A percentile compares a stretch with the other conserved stretches of the same genome.
phyloP scores from a whole-genome alignment of 2,113 vertebrate genomes.

The Eurystomus gularis region DNA sequence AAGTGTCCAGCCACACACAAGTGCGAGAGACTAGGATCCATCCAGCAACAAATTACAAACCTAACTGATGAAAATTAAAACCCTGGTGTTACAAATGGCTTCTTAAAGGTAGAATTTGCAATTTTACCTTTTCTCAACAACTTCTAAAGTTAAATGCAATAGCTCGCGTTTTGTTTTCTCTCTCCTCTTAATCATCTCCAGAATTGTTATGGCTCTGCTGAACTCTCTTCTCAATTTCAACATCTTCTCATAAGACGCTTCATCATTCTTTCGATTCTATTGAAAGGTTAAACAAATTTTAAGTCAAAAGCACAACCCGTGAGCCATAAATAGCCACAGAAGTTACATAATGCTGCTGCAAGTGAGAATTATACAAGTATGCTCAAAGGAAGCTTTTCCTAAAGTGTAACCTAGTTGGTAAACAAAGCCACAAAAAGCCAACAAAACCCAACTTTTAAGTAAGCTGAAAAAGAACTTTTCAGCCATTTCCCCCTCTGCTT shows the following conservation, averaged over 20 bases:
- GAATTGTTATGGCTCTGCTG: conserved; percentile 90
- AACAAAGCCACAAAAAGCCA: neutral
- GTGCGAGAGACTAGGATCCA: neutral
- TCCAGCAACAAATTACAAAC: neutral
- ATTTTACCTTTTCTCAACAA: conserved; percentile 90
- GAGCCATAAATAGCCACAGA: neutral
- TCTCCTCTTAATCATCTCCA: conserved; percentile 94
- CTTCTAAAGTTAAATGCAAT: conserved; percentile 90
- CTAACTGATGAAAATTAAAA: neutral
- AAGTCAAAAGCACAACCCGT: neutral
- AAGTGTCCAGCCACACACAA: neutral
- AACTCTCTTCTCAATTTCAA: conserved; percentile 90
- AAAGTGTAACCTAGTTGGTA: neutral
- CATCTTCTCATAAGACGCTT: conserved; percentile 95
- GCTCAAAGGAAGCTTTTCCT: neutral
- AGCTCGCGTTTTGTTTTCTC: conserved; percentile 92
- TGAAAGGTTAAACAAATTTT: neutral
- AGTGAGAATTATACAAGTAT: neutral
- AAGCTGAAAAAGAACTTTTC: neutral
- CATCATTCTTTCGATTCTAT: conserved; percentile 94
- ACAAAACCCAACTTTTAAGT: neutral
- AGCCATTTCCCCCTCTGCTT: neutral
- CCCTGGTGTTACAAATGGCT: neutral
- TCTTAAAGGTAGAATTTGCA: neutral
- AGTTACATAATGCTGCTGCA: neutral